Base-by-base conservation (phyloP, 1,140 invertebrate genomes). In the Drosophila melanica region DNA sequence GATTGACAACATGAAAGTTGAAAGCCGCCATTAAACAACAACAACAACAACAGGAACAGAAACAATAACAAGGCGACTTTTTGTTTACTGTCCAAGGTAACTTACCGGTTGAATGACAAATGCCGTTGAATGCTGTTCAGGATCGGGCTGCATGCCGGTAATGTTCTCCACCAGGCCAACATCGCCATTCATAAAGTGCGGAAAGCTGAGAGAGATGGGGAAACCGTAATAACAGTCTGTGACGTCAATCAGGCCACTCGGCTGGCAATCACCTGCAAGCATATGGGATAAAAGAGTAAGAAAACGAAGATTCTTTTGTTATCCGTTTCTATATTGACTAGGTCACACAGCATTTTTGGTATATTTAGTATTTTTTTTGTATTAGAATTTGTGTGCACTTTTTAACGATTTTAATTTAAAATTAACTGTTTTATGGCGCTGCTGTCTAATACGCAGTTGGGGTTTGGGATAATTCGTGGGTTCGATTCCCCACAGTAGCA, bases 131-230 rank as follows among this genome's bases (percentile, higher is more conserved):
- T 98, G 97, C 55, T 94, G 82, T 23, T 95, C 92, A 53, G 93
- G 90, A 59, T 94, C 92, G 0, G 97, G 97, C 4, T 92, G 77
- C 9, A 97, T 90, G 14, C 97, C 97, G 20, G 94, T 94, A 0
- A 98, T 93, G 39, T 94, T 94, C 42, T 95, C 92, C 41, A 94
- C 86, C 7, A 97, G 92, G 0, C 92, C 90, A 3, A 94, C 93
- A 77, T 97, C 96, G 3, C 95, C 94, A 64, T 96, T 93, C 81
- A 95, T 95, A 91, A 98, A 98, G 91, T 98, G 97, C 3, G 97
- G 97, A 84, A 96, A 96, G n/a, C 97, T 97, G 0, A 97, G 90
- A 1, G 96, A 95, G 41, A 97, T 97, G 0, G 96, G 96, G 87
- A 97, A 97, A 4, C 96, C 96, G 77, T 97, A 97, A 89, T 97